phyloP scores from a whole-genome alignment of 2,113 vertebrate genomes.

The Mus musculus region GRCm39 chr9:10017001-10017500 shows the following conservation, averaged over 20 bases:
- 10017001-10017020: neutral
- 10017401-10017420: neutral
- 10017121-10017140: constrained; percentile 3
- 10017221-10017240: neutral
- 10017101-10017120: neutral
- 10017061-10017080: neutral
- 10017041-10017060: neutral
- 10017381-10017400: neutral
- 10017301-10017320: neutral
- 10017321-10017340: neutral
- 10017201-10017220: neutral
- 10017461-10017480: neutral
- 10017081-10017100: neutral
- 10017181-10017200: neutral
- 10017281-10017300: neutral
- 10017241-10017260: neutral
- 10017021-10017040: neutral
- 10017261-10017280: neutral
- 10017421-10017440: neutral
- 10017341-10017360: neutral
- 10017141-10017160: neutral
- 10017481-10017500: neutral
- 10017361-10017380: neutral
- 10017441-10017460: neutral
- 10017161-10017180: neutral